Base-by-base conservation (phyloP, 2,113 vertebrate species). In the Oceanites oceanicus region DNA sequence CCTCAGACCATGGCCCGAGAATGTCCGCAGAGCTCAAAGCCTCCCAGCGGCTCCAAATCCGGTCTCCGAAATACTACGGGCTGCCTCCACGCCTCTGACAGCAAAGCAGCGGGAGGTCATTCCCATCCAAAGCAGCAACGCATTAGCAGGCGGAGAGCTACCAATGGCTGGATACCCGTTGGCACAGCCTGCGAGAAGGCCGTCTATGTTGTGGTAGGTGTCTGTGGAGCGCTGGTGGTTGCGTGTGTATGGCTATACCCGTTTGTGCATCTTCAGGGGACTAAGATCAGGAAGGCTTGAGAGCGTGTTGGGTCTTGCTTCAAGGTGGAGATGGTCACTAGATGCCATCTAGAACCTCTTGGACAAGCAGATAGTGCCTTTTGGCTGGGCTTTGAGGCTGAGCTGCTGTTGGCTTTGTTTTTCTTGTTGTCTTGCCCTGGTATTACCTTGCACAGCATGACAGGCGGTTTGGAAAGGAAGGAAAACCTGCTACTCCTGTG, bases 131-230 rank as follows among this genome's bases (percentile, higher is more conserved):
- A 99, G 98, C 99, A 99, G 97, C 98, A 98, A 1, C 99, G 99
- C 59, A 99, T 99, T 90, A 97, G 98, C 96, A 98, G 98, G 45
- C 98, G 99, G 34, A 98, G 99, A 85, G 98, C 98, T 53, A 99
- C 99, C 86, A 99, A 99, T 14, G 99, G 99, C 97, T 99, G 99
- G 99, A 98, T 98, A 47, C 98, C 99, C 2, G 98, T 99, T 15
- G 99, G 99, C 86, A 95, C 98, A 3, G 98, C 99, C 82, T 99
- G 98, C 19, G 99, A 99, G 97, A 99, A 99, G 97, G 99, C 99
- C 0, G 99, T 99, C 88, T 99, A 99, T 52, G 98, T 99, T 18
- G 98, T 99, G 99, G 99, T 99, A 98, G 92, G 99, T 97, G 67
- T 32, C 45, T 49, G 16, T 8, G 59, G 56, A 3, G 30, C 0